Evolutionary conservation across 2,888 invertebrate genomes (phyloP), one percentile per base, ranked within the genome.

Genomic region (Mimas tiliae): DNA sequence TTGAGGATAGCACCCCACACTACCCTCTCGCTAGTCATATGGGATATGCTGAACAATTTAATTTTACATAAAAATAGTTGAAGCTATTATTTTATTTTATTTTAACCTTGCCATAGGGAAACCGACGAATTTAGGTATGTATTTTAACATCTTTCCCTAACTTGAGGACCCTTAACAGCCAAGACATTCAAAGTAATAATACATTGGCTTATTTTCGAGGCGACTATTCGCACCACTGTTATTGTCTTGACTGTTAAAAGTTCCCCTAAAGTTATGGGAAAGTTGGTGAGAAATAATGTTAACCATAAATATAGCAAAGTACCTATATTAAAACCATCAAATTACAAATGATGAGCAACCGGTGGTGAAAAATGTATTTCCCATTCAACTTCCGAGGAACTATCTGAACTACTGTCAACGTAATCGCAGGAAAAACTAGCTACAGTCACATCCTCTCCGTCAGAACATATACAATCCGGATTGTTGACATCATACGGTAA

Each of bases 1-100:
- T 89, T 97, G 71, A 94, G 97, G 72, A 94, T 96, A 77, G 97
- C 96, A 3, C 97, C 97, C 0, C 97, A 97, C 79, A 96, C 97
- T 0, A 95, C 97, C 11, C 85, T 97, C 0, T 96, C 96, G 68
- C 91, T 97, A 64, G 95, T 97, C 65, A 96, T 97, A 83, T 97
- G 97, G 96, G 96, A 97, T 74, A 83, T 88, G 84, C 73, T 93
- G 4, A 93, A 93, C 69, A 83, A 86, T 72, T 68, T 90, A 72
- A 74, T 90, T 19, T 67, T 82, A 69, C 73, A 73, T 52, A 88
- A 85, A 85, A 76, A 76, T 48, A 82, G 70, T 66, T 74, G 63
- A 77, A 69, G 65, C 51, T 68, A 52, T 51, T 42, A 42, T 12
- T 58, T 62, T 62, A 51, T 77, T 77, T 75, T 70, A 72, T 75